Conservation (phyloP, 2,888 invertebrate genomes). For the Rhimphoctona megacephalus region DNA sequence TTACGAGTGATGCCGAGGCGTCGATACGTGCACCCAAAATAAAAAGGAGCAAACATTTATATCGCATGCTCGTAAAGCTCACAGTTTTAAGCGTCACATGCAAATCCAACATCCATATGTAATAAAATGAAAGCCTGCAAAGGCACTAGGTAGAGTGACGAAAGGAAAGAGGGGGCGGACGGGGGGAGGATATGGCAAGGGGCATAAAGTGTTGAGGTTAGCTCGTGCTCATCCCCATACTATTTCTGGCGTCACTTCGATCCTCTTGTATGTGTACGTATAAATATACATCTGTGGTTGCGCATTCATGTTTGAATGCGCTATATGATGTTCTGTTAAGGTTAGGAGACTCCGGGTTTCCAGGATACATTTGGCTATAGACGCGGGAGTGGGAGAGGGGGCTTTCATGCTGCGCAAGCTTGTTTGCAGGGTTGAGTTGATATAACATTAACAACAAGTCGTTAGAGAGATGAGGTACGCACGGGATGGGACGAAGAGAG, state of each 20-base stretch:
- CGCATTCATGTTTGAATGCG: conserved; percentile 41
- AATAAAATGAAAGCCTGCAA: conserved; percentile 34
- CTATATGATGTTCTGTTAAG: conserved; percentile 50
- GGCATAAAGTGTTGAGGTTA: conserved; percentile 15
- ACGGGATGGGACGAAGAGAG: conserved; percentile 30
- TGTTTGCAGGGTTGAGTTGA: conserved; percentile 81
- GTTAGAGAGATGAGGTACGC: conserved; percentile 81
- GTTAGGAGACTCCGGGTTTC: conserved; percentile 55
- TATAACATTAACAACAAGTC: conserved; percentile 83
- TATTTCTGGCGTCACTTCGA: conserved; percentile 24
- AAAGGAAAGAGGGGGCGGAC: neutral
- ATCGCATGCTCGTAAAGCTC: conserved; percentile 6
- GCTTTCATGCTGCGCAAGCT: conserved; percentile 65
- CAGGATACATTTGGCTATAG: conserved; percentile 30
- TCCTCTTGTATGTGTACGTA: conserved; percentile 22
- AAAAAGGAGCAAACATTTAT: conserved; percentile 15
- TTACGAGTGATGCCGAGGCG: conserved; percentile 25
- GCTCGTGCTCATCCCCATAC: conserved; percentile 26
- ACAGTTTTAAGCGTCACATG: conserved; percentile 26
- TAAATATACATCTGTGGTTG: conserved; percentile 46
- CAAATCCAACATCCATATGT: conserved; percentile 24
- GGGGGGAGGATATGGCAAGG: neutral
- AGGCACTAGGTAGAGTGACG: neutral
- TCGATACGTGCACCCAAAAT: conserved; percentile 32
- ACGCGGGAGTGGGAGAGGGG: neutral